Evolutionary conservation across 2,113 vertebrate species (phyloP).

Genomic region (Silurus glanis): DNA sequence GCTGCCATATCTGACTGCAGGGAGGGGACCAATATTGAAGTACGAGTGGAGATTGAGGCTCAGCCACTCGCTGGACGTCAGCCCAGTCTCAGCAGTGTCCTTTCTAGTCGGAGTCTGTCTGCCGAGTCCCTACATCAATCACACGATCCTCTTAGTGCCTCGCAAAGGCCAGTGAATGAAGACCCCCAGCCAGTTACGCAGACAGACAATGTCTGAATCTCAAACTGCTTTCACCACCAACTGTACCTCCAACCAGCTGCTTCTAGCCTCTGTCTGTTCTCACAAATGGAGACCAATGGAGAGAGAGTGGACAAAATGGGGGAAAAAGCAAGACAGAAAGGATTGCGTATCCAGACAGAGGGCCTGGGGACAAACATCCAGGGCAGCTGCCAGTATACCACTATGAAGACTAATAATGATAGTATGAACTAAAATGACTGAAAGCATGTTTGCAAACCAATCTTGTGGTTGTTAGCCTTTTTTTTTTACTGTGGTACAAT

Average conservation of each 20-base stretch:
- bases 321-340: constrained; percentile 23
- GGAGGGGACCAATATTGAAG: constrained; percentile 78
- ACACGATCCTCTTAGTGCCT: constrained; percentile 72
- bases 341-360: constrained; percentile 12
- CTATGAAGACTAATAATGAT: constrained; percentile 47
- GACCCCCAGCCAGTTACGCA: constrained; percentile 62
- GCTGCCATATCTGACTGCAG: constrained; percentile 56
- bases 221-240: constrained; percentile 57
- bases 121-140: constrained; percentile 73
- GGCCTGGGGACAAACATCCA: constrained; percentile 42
- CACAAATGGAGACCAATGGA: constrained; percentile 40
- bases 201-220: constrained; percentile 64
- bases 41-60: constrained; percentile 79
- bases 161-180: constrained; percentile 56
- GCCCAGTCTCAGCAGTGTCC: constrained; percentile 77
- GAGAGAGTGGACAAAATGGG: constrained; percentile 29
- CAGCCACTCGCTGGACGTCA: constrained; percentile 69
- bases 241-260: constrained; percentile 68
- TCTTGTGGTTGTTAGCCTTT: constrained; percentile 57
- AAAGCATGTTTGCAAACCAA: constrained; percentile 64
- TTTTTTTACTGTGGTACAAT: constrained; percentile 53
- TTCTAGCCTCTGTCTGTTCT: constrained; percentile 66
- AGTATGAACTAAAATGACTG: constrained; percentile 50
- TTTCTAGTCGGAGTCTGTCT: constrained; percentile 78
- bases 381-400: constrained; percentile 38